A percentile compares a stretch with the other conserved stretches of the same genome.
phyloP scores from a whole-genome alignment of 35 echinoderm and acorn worm species.

The Heliocidaris erythrogramma region DNA sequence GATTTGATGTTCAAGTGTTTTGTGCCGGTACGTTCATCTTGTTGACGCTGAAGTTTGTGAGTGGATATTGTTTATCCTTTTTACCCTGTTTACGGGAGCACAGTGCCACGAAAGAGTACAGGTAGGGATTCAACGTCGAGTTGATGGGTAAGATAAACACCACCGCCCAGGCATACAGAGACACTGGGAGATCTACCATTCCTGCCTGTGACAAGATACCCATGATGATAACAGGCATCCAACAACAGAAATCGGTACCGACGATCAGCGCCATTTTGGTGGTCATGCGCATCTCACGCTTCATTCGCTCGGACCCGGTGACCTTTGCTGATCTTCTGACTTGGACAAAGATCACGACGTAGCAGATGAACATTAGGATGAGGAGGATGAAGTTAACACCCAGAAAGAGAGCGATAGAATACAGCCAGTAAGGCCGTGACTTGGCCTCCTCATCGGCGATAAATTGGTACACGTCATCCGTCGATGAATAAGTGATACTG shows the following conservation, averaged over 20 bases:
- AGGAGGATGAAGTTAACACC: slow-evolving; percentile 27
- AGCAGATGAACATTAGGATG: slow-evolving; percentile 28
- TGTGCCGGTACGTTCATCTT: too few species aligned
- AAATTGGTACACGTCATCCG: background rate
- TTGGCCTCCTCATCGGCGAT: background rate
- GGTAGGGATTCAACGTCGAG: slow-evolving; percentile 41
- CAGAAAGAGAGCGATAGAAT: slow-evolving; percentile 24
- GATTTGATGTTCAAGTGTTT: too few species aligned
- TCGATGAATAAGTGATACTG: background rate
- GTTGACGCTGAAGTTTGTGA: too few species aligned
- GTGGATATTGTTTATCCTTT: too few species aligned
- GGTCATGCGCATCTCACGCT: slow-evolving; percentile 34
- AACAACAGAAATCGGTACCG: slow-evolving; percentile 60
- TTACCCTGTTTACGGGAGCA: too few species aligned
- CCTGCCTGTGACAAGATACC: slow-evolving; percentile 43
- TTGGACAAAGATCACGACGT: slow-evolving; percentile 37
- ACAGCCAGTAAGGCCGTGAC: background rate
- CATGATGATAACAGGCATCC: slow-evolving; percentile 63
- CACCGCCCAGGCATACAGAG: slow-evolving; percentile 57
- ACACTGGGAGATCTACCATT: background rate
- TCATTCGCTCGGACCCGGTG: background rate
- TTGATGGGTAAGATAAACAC: slow-evolving; percentile 68
- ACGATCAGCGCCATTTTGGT: slow-evolving; percentile 42
- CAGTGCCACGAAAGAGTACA: too few species aligned
- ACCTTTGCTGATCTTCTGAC: background rate